A percentile compares a stretch with the other conserved stretches of the same genome.
phyloP scores from a whole-genome alignment of 2,113 vertebrate species.

The Podarcis cretensis region DNA sequence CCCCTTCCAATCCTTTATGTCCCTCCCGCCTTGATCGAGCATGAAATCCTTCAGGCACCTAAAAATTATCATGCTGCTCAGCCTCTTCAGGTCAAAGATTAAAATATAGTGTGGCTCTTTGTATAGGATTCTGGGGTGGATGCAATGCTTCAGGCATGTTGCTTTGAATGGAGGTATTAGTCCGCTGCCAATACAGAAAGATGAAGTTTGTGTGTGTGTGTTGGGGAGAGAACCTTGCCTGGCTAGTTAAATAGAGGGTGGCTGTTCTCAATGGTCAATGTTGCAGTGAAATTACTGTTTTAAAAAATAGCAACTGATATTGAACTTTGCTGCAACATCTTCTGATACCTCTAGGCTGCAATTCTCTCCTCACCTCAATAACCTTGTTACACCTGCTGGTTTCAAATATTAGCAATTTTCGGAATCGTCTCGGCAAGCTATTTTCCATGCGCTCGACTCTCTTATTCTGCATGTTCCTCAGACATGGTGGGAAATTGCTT shows the following conservation, averaged over 20 bases:
- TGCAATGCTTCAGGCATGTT: constrained; percentile 56
- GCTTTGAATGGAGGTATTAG: constrained; percentile 57
- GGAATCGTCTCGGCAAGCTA: constrained; percentile 48
- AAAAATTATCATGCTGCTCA: constrained; percentile 55
- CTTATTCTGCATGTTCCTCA: constrained; percentile 57
- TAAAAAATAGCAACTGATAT: constrained; percentile 57
- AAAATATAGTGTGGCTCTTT: constrained; percentile 61
- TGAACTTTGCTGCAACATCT: constrained; percentile 63
- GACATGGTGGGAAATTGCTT: neutral
- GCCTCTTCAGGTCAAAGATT: constrained; percentile 67
- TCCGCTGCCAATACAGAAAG: constrained; percentile 57
- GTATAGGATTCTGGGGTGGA: constrained; percentile 45
- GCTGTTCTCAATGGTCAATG: constrained; percentile 63
- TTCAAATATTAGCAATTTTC: constrained; percentile 66
- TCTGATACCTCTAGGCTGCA: constrained; percentile 57
- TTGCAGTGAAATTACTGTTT: constrained; percentile 63
- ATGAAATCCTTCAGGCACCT: constrained; percentile 60
- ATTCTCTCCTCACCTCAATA: constrained; percentile 62
- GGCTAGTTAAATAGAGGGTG: constrained; percentile 57
- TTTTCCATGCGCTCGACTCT: constrained; percentile 46
- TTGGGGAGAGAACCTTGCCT: constrained; percentile 44
- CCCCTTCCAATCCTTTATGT: neutral
- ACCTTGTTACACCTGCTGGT: constrained; percentile 59
- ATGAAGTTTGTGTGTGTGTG: constrained; percentile 46
- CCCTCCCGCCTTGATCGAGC: neutral